Evolutionary conservation across 2,113 vertebrate genomes (phyloP).

Genomic region (Ptilorrhoa leucosticta): DNA sequence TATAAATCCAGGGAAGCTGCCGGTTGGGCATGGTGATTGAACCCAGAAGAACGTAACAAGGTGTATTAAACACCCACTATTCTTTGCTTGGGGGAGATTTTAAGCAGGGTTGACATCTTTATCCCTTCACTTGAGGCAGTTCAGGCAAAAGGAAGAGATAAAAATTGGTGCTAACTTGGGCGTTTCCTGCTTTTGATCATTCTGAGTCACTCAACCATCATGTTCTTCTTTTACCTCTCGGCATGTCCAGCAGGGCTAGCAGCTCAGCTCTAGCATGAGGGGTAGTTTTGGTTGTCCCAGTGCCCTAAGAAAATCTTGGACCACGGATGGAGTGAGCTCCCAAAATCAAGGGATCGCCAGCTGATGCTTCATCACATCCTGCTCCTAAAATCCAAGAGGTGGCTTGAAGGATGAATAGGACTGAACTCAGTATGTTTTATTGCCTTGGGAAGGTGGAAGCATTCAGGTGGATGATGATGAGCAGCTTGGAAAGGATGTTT

Average conservation of each 20-base stretch:
- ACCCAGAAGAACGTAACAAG: neutral
- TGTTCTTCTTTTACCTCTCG: neutral
- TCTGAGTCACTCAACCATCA: neutral
- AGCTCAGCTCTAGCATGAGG: neutral
- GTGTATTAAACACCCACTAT: neutral
- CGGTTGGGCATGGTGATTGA: neutral
- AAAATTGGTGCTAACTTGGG: neutral
- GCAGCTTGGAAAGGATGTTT: neutral
- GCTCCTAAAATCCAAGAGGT: neutral
- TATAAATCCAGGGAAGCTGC: neutral
- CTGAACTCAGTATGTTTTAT: fast-evolving
- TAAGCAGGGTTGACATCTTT: slow-evolving; percentile 29
- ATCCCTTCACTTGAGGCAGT: neutral
- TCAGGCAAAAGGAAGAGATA: neutral
- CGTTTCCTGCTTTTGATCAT: slow-evolving; percentile 28
- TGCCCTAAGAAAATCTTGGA: neutral
- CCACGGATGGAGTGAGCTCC: neutral
- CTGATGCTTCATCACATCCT: neutral
- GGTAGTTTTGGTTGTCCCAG: neutral
- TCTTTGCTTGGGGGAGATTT: slow-evolving; percentile 31
- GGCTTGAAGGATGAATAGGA: neutral
- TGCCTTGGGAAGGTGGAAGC: neutral
- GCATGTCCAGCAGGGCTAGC: neutral
- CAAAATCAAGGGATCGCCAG: neutral
- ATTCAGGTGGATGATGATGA: neutral